Evolutionary conservation across 2,113 vertebrate genomes (phyloP).

Genomic region (Labeo catla): DNA sequence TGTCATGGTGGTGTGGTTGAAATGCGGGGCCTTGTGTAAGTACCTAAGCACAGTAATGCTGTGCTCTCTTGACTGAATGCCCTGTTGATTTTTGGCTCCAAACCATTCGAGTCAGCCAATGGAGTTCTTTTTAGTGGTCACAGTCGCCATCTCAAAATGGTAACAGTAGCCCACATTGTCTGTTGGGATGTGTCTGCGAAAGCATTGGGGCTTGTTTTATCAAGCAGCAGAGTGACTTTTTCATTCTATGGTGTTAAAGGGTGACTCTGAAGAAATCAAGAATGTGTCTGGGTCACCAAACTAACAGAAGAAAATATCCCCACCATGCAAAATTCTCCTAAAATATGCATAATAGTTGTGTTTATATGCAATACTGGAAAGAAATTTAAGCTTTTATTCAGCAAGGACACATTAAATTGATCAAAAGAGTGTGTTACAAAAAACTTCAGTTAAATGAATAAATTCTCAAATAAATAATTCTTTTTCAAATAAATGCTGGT

Average conservation of each 20-base stretch:
- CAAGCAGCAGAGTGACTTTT: not conserved
- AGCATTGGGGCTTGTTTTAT: not conserved
- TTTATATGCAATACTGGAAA: not conserved
- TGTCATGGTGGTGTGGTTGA: slow-evolving; percentile 19
- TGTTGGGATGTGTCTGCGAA: not conserved
- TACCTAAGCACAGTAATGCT: slow-evolving; percentile 18
- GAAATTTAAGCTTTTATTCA: too few species aligned
- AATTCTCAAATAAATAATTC: too few species aligned
- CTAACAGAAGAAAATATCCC: not conserved
- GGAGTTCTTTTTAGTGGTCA: slow-evolving; percentile 24
- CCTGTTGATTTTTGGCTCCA: slow-evolving; percentile 36
- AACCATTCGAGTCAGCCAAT: slow-evolving; percentile 7
- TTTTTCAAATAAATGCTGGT: too few species aligned
- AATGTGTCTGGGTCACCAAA: not conserved
- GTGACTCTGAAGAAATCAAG: not conserved
- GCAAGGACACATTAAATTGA: too few species aligned
- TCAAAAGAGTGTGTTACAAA: too few species aligned
- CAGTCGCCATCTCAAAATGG: slow-evolving; percentile 25
- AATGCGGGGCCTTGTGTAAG: slow-evolving; percentile 1
- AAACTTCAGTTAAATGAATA: too few species aligned
- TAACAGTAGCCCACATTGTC: slow-evolving; percentile 42
- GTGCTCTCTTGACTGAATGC: slow-evolving; percentile 26
- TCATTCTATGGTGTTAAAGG: not conserved
- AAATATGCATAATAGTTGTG: not conserved
- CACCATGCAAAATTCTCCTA: not conserved